Evolutionary conservation across 2,888 invertebrate species (phyloP).

Genomic region (Sinelater perroti): DNA sequence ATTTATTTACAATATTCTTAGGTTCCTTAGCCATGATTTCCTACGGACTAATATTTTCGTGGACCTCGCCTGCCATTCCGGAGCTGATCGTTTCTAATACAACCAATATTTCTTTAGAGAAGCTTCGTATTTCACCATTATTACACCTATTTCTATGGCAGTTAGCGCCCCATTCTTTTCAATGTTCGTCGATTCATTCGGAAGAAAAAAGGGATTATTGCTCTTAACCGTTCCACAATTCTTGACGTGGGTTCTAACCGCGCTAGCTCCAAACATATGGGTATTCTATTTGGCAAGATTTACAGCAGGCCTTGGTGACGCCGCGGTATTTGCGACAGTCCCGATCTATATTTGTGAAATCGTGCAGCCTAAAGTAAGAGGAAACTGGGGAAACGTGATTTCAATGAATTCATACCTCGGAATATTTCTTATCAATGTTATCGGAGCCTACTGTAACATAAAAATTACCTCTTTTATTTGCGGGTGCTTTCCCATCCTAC

Average conservation of each 20-base stretch:
- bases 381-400: slow-evolving; percentile 50
- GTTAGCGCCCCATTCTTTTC: slow-evolving; percentile 36
- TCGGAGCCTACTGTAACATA: slow-evolving; percentile 46
- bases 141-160: slow-evolving; percentile 41
- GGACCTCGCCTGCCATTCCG: slow-evolving; percentile 27
- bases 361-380: slow-evolving; percentile 49
- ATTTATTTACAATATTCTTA: slow-evolving; percentile 9
- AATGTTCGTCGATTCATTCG: slow-evolving; percentile 39
- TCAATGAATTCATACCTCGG: slow-evolving; percentile 45
- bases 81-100: slow-evolving; percentile 13
- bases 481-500: slow-evolving; percentile 43
- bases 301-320: slow-evolving; percentile 48
- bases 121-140: slow-evolving; percentile 43
- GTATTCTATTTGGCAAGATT: slow-evolving; percentile 51
- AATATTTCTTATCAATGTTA: slow-evolving; percentile 47
- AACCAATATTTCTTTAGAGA: slow-evolving; percentile 37
- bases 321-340: slow-evolving; percentile 44
- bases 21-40: slow-evolving; percentile 9
- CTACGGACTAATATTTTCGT: slow-evolving; percentile 12
- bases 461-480: slow-evolving; percentile 39
- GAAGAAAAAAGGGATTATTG: slow-evolving; percentile 44
- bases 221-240: slow-evolving; percentile 48
- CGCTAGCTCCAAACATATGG: slow-evolving; percentile 44
- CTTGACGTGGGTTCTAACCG: slow-evolving; percentile 45
- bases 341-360: slow-evolving; percentile 52